These are phyloP conservation scores for Acholoe squamosa DNA, from an alignment of 2,888 invertebrate genomes.

Conservation along the genomic window DNA sequence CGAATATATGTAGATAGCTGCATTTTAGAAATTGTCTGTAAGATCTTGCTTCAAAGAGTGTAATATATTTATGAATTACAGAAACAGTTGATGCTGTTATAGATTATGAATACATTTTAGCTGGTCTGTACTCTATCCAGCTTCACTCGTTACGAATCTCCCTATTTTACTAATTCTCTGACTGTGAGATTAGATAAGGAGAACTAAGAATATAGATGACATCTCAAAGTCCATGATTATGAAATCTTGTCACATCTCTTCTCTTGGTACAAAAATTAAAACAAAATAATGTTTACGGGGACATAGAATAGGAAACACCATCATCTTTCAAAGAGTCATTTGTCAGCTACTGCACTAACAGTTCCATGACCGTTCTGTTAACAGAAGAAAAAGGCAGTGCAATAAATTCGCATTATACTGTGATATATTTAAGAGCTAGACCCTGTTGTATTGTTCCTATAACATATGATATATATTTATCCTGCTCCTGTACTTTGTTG, in stretches of 20 bases:
- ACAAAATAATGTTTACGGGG: too few species aligned
- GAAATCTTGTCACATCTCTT: neutral
- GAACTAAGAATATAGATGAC: too few species aligned
- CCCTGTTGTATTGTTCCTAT: neutral
- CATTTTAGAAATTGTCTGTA: too few species aligned
- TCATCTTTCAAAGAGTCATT: neutral
- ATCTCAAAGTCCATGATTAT: neutral
- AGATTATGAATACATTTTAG: neutral
- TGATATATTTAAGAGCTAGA: constrained; percentile 16
- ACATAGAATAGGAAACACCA: neutral
- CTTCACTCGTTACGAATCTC: too few species aligned
- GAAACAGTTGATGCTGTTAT: neutral
- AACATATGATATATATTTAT: neutral
- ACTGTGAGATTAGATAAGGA: too few species aligned
- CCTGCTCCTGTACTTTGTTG: neutral
- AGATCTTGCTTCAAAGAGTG: neutral
- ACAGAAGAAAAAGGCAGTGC: constrained; percentile 21
- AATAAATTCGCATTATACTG: constrained; percentile 51
- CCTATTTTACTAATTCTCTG: too few species aligned
- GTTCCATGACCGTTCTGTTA: neutral
- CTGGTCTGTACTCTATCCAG: neutral
- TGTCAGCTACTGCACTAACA: neutral
- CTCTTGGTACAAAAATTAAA: neutral
- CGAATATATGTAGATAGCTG: neutral
- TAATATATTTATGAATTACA: neutral